Conservation (phyloP, 64 coral and sea anemone genomes). For the Actinia tenebrosa region DNA sequence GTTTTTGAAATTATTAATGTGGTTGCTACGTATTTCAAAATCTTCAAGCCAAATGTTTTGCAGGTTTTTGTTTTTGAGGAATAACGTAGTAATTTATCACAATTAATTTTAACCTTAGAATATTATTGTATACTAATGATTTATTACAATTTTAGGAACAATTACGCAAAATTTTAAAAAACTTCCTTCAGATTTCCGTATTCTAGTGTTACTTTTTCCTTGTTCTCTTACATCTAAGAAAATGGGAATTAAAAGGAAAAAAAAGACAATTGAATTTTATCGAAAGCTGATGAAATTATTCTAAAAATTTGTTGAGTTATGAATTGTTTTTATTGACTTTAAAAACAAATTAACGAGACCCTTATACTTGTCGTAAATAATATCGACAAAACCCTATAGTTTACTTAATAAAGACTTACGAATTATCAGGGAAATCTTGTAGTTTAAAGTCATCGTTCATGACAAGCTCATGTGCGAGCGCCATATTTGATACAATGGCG, state of each 20-base stretch:
- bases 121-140: neutral
- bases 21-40: too few relatives aligned
- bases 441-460: slow-evolving; percentile 91
- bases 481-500: slow-evolving; percentile 88
- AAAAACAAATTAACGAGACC: neutral
- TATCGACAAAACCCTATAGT: neutral
- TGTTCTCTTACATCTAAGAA: neutral
- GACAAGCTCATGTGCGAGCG: slow-evolving; percentile 90
- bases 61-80: too few relatives aligned
- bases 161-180: neutral
- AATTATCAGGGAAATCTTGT: slow-evolving; percentile 71
- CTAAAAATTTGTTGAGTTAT: neutral
- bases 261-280: neutral
- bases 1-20: too few relatives aligned
- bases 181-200: neutral
- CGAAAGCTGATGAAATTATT: neutral
- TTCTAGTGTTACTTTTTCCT: neutral
- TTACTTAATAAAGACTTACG: slow-evolving; percentile 46
- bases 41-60: too few relatives aligned
- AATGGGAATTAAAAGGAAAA: neutral
- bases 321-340: neutral
- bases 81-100: too few relatives aligned
- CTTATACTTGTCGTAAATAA: neutral
- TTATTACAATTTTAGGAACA: neutral
- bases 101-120: neutral